Percentiles rank a stretch among this genome's conserved stretches.
Conservation (phyloP, 2,113 vertebrate species). For the Neopipo cinnamomea region DNA sequence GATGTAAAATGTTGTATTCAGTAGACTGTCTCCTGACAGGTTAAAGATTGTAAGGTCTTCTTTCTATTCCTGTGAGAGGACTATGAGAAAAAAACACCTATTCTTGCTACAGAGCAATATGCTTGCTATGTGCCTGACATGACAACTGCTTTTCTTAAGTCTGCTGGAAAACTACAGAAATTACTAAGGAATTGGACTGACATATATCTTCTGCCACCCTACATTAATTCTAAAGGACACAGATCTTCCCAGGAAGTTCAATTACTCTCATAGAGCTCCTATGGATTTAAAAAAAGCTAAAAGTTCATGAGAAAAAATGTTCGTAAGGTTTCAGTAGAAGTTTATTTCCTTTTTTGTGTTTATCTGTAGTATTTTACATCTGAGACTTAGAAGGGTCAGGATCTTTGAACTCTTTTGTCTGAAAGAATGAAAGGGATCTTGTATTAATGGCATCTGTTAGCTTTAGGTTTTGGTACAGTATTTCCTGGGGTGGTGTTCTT, state of each 20-base stretch:
- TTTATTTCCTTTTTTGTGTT: neutral
- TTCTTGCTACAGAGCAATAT: neutral
- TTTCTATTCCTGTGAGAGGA: neutral
- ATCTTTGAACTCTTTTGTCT: neutral
- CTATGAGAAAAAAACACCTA: neutral
- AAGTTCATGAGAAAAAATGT: neutral
- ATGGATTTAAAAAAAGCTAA: neutral
- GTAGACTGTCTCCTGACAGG: neutral
- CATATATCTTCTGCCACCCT: neutral
- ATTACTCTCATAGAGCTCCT: accelerated
- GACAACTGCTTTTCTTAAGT: neutral
- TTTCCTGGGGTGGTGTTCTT: neutral
- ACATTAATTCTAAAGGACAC: neutral
- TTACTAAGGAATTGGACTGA: neutral
- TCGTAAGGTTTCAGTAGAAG: neutral
- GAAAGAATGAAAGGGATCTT: neutral
- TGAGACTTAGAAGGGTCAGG: neutral
- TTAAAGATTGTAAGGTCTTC: neutral
- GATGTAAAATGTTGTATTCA: neutral
- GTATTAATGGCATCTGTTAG: neutral
- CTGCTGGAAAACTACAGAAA: neutral
- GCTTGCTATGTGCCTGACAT: neutral
- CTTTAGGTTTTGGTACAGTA: neutral
- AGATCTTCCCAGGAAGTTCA: neutral
- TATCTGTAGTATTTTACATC: neutral